These are phyloP conservation scores for Bufo bufo DNA, from an alignment of 2,113 vertebrate genomes.

Conservation along the genomic window DNA sequence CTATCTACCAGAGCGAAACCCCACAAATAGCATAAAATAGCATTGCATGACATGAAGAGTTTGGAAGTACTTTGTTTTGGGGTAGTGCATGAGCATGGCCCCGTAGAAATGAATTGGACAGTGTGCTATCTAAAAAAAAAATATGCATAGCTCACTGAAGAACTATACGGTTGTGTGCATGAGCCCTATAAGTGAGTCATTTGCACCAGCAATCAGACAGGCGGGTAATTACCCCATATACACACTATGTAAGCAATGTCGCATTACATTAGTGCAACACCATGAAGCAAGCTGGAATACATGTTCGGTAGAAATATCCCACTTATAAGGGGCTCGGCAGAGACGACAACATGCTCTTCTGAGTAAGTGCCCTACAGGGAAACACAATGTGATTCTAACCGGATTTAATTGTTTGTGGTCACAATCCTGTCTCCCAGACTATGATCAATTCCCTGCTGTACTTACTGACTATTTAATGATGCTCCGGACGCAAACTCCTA, in stretches of 20 bases:
- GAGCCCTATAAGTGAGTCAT: too few species aligned
- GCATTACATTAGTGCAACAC: background rate
- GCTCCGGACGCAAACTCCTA: constrained; percentile 59
- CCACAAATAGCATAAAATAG: too few species aligned
- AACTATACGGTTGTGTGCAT: too few species aligned
- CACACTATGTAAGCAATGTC: background rate
- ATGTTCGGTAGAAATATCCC: background rate
- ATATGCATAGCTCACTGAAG: too few species aligned
- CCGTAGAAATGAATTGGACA: too few species aligned
- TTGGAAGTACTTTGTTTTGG: too few species aligned
- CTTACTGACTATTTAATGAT: constrained; percentile 62
- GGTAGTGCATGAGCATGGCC: too few species aligned
- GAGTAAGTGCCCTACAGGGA: constrained; percentile 56
- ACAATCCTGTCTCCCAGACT: constrained; percentile 36
- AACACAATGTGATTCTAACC: constrained; percentile 48
- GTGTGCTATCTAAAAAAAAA: too few species aligned
- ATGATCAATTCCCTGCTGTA: constrained; percentile 61
- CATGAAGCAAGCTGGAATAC: background rate
- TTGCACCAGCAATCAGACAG: background rate
- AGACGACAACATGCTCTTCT: constrained; percentile 24
- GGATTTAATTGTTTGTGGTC: constrained; percentile 55
- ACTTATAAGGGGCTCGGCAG: background rate
- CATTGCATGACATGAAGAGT: too few species aligned
- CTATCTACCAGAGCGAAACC: too few species aligned
- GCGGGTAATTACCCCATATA: background rate